Base-by-base conservation (phyloP, 2,113 vertebrate genomes). In the Penelope pileata region DNA sequence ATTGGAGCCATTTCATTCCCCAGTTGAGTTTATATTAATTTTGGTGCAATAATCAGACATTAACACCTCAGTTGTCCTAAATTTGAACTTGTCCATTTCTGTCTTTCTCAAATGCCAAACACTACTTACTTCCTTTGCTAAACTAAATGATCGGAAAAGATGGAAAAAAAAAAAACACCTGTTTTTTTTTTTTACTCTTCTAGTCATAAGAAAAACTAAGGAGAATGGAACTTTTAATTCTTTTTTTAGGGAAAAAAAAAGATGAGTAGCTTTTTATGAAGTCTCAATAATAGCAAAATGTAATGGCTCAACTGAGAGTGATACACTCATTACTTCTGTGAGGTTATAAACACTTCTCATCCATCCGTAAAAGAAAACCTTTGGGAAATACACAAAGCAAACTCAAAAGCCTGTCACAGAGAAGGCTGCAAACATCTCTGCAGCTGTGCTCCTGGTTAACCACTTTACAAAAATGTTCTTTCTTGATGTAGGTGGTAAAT, bases 381-480 rank as follows among this genome's bases (percentile, higher is more conserved):
- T 62, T 77, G 70, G 42, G 60, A 90, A 91, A 75, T 94, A 64
- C 80, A 86, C 38, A 78, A 83, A 90, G 73, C 96, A 92, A 88
- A 80, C 56, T 81, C 59, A 34, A 96, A 86, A 82, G 95, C 88
- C 88, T 92, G 94, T 83, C 93, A 68, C 69, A 92, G 58, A 16
- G 73, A 90, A 94, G 84, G 90, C 80, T 84, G 86, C 70, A 86
- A 74, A 92, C 92, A 91, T 93, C 90, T 85, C 93, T 97, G 95
- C 97, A 98, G 97, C 97, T 97, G 97, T 87, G 90, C 91, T 96
- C 90, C 91, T 97, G 97, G 97, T 97, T 97, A 98, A 97, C 97
- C 91, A 96, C 97, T 93, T 96, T 90, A 96, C 97, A 95, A 98
- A 98, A 98, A 97, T 96, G 97, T 93, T 97, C 86, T 42, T 95